Evolutionary conservation across 2,888 invertebrate genomes (phyloP), one percentile per base, ranked within the genome.

Genomic region (Eupithecia tripunctaria): DNA sequence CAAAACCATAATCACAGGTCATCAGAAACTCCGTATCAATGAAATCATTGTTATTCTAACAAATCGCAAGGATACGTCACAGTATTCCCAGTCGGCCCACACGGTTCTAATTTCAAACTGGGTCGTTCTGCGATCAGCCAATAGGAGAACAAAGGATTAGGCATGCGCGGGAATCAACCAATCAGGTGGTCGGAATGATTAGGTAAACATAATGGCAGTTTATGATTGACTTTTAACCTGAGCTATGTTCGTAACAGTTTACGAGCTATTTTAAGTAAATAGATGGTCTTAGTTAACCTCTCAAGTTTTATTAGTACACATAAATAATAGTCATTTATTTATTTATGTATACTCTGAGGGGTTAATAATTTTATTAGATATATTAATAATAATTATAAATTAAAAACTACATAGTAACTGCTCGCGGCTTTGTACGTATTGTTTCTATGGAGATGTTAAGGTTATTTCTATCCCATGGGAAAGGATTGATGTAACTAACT

Each of bases 41-140:
- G 56, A 56, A 56, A 32, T n/a, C 47, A 56, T 38, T 56, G 62
- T 41, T 68, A 68, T 73, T 73, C 29, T 29, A 60, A 72, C 56
- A 56, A 51, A 63, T 41, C 32, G 56, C 47, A 66, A 67, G 67
- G 65, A 67, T 60, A 73, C 75, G 64, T 63, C 68, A 71, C 47
- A 41, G 14, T 8, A 56, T 74, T 78, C 78, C 79, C 78, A 72
- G 76, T 68, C 78, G 72, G 71, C 83, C 83, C 86, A 85, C 84
- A 72, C 83, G 84, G 86, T 85, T 91, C 89, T 81, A 89, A 91
- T 91, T 91, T 89, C 88, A 88, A 85, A 84, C 80, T 80, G 81
- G 80, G 86, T 84, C 82, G 79, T 77, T 78, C 72, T 72, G 71
- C 76, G 68, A 76, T 76, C 80, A 78, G 77, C 91, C 89, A 92